Base-by-base conservation (phyloP, 2,888 invertebrate genomes). In the Panzeria rudis region DNA sequence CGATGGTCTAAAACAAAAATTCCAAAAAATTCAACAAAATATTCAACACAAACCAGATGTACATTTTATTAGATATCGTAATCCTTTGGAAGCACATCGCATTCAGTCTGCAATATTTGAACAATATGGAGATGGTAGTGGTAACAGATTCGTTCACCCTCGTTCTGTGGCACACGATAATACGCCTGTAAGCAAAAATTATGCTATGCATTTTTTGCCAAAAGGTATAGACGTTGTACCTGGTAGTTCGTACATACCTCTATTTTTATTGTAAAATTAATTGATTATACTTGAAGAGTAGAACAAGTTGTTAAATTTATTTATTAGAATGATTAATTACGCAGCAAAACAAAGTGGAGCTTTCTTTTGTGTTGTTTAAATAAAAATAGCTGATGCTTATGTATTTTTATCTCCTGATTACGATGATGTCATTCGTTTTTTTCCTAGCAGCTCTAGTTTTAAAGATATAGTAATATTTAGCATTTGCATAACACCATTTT, bases 221-320 rank as follows among this genome's bases (percentile, higher is more conserved):
- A 87, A 87, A 32, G 91, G 89, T 78, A 81, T 87, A 64, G 91
- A 91, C 88, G 91, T 91, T 69, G 89, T 89, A 84, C 92, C 92
- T 87, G 91, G 91, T 88, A 91, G 91, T 73, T 91, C 91, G 2
- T 91, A 91, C 68, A 88, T 91, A 80, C 91, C 91, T 72, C 77
- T 87, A 13, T 3, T 52, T 23, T 56, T 56, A 32, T 32, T 59
- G 8, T 59, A 20, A 59, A 2, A n/a, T 56, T n/a, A 32, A 9
- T 32, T 15, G 13, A 17, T n/a, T 4, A 25, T 2, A 50, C 15
- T 35, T 52, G 44, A n/a, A n/a, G 15, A 44, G 15, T 1, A 44
- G 4, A 15, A n/a, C 44, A 44, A 15, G n/a, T 44, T 15, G 44
- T 15, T 44, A 6, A 44, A 44, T 44, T 44, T 44, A 15, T 44